phyloP scores from a whole-genome alignment of 2,888 invertebrate species.

The Spisula solida region DNA sequence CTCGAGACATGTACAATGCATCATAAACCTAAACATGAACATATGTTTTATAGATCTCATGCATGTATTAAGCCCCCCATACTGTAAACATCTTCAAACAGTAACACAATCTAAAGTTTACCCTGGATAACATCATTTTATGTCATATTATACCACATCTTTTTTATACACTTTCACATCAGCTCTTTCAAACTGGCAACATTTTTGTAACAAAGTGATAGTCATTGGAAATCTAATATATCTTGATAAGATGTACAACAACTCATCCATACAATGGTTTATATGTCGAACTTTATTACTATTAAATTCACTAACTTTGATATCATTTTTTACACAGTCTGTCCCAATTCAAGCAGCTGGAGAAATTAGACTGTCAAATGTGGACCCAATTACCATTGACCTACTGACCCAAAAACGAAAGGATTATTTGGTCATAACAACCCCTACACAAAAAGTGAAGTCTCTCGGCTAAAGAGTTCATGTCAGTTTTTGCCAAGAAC shows the following conservation, averaged over 20 bases:
- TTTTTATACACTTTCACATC: not conserved
- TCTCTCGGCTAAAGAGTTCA: too few species aligned
- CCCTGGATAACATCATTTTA: not conserved
- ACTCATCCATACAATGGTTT: not conserved
- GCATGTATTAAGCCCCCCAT: not conserved
- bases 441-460: too few species aligned
- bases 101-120: not conserved
- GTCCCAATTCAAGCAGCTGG: too few species aligned
- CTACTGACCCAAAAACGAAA: too few species aligned
- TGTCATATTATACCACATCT: not conserved
- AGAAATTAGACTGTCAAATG: too few species aligned
- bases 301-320: too few species aligned
- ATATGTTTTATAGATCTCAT: not conserved
- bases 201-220: not conserved
- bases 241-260: not conserved
- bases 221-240: not conserved
- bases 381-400: too few species aligned
- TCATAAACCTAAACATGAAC: not conserved
- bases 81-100: not conserved
- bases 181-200: not conserved
- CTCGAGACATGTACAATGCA: not conserved
- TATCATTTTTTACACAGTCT: too few species aligned
- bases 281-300: too few species aligned
- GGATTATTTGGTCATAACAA: too few species aligned
- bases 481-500: too few species aligned